Evolutionary conservation across 2,888 invertebrate species (phyloP), one percentile per base, ranked within the genome.

Genomic region (Sepioteuthis lessoniana): DNA sequence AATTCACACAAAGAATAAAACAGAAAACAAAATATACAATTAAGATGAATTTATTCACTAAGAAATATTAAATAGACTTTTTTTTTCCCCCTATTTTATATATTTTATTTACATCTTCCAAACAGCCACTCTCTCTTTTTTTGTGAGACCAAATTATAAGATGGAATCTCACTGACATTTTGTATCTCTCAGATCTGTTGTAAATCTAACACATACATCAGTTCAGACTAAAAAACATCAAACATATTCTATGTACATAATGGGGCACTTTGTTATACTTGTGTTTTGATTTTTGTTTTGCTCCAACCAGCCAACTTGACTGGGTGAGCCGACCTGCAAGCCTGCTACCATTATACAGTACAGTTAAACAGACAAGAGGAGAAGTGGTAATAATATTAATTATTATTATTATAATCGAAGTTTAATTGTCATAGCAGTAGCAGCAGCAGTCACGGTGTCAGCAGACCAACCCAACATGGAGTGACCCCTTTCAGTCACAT

Each of bases 21-120:
- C 13, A 76, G 10, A 13, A 76, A n/a, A n/a, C n/a, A 76, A 55
- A 35, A n/a, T 13, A 76, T 76, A 76, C 76, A 76, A 76, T 76
- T 76, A 76, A 76, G 76, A 76, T 76, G 76, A 76, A 76, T 76
- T 76, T 76, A 76, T 76, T 76, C n/a, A 76, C 76, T 76, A 76
- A 76, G 76, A 76, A 76, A 76, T 76, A 76, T 76, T 76, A 76
- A 35, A 60, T 60, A 60, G 60, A 60, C 60, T 28, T 60, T 76
- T n/a, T 76, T 76, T 25, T 25, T 25, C 55, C 21, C 25, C 25
- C n/a, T 76, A 76, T 76, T 76, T 76, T 76, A 35, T 76, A 19
- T 76, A 76, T 76, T n/a, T 76, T n/a, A 76, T 76, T 76, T 76
- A 76, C 76, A 55, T 55, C 55, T 55, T 55, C 28, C 55, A 76